Evolutionary conservation across 2,888 invertebrate genomes (phyloP).

Genomic region (Andrena marginata): DNA sequence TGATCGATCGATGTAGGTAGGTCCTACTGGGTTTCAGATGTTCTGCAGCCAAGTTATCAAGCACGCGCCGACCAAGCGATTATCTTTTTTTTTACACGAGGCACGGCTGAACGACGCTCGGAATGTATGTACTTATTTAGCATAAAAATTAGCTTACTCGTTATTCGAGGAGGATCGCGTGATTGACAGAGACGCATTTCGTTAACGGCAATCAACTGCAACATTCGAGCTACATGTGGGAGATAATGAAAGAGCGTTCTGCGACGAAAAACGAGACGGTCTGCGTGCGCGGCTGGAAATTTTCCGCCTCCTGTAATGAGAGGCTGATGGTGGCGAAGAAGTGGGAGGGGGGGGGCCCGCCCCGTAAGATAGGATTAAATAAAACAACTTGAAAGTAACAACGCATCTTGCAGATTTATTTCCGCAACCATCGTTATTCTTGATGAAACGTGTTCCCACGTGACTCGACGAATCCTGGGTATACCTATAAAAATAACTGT

Average conservation of each 20-base stretch:
- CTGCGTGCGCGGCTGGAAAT: background rate
- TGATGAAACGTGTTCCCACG: background rate
- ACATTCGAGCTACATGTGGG: too few species aligned
- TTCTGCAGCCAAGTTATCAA: background rate
- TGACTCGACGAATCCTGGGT: background rate
- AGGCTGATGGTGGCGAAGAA: background rate
- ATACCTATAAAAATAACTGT: conserved; percentile 32
- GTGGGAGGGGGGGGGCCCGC: background rate
- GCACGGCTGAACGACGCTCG: background rate
- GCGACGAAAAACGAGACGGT: too few species aligned
- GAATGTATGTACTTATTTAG: background rate
- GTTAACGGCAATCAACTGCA: background rate
- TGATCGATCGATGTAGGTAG: conserved; percentile 10
- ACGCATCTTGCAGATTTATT: background rate
- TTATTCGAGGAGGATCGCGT: background rate
- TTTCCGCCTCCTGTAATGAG: background rate
- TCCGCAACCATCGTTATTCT: background rate
- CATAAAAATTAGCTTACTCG: background rate
- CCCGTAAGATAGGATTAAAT: conserved; percentile 3
- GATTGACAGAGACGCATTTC: background rate
- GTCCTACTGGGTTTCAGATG: too few species aligned
- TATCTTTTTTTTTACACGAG: conserved; percentile 7
- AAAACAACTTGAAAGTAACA: background rate
- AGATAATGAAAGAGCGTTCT: too few species aligned
- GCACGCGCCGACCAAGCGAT: background rate